These are phyloP conservation scores for Heliconius erato DNA, from an alignment of 2,888 invertebrate genomes.

Conservation along the genomic window DNA sequence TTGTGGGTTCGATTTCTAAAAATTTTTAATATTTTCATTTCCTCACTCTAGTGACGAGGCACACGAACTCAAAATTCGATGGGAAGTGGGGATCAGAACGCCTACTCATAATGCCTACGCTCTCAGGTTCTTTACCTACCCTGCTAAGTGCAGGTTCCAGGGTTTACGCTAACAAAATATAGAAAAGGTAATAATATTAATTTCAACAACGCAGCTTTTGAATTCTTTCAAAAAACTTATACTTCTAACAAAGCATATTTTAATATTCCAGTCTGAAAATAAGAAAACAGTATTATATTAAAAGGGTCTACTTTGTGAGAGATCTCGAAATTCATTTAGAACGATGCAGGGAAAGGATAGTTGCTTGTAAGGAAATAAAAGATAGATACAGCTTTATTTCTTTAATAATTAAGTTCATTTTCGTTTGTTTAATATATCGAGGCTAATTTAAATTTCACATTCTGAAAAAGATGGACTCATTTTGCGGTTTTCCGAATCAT, in stretches of 20 bases:
- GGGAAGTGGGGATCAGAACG: background rate
- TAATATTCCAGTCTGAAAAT: conserved; percentile 12
- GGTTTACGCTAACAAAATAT: background rate
- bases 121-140: background rate
- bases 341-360: conserved; percentile 10
- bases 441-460: conserved; percentile 48
- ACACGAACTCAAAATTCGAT: background rate
- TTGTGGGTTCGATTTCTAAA: no score
- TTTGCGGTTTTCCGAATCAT: conserved; percentile 25
- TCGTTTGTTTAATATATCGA: conserved; percentile 25
- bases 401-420: conserved; percentile 5
- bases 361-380: background rate
- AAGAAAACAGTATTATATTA: conserved; percentile 42
- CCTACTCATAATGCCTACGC: background rate
- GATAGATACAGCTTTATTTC: conserved; percentile 30
- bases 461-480: conserved; percentile 37
- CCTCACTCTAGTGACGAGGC: background rate
- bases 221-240: background rate
- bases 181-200: no score
- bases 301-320: conserved; percentile 36
- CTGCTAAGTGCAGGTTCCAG: background rate
- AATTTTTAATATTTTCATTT: background rate
- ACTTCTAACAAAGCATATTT: conserved; percentile 31
- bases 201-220: background rate
- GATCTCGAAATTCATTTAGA: conserved; percentile 47